Conservation (phyloP, 1,140 invertebrate species). For the Conopomorpha cramerella region DNA sequence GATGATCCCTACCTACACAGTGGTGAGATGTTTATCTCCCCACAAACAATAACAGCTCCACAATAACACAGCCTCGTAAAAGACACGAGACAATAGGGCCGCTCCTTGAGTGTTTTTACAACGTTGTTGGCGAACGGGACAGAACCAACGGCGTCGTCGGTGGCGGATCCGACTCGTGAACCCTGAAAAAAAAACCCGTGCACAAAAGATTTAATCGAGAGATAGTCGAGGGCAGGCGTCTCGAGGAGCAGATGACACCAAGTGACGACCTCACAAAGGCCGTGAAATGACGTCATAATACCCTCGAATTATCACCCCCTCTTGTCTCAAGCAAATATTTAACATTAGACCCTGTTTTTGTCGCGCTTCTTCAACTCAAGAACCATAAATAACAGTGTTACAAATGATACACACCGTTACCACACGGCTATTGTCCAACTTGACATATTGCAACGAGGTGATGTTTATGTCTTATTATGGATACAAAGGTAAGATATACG, state of each 20-base stretch:
- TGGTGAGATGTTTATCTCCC: slow-evolving; percentile 56
- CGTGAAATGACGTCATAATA: slow-evolving; percentile 60
- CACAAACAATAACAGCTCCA: slow-evolving; percentile 58
- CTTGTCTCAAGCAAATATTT: slow-evolving; percentile 61
- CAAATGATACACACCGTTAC: slow-evolving; percentile 51
- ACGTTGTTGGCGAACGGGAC: slow-evolving; percentile 43
- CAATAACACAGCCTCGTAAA: slow-evolving; percentile 54
- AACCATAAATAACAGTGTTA: slow-evolving; percentile 52
- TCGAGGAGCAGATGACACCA: slow-evolving; percentile 55
- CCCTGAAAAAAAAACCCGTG: slow-evolving; percentile 50
- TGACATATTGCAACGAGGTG: slow-evolving; percentile 50
- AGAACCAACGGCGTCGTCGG: slow-evolving; percentile 49
- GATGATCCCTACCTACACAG: slow-evolving; percentile 53
- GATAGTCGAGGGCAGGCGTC: slow-evolving; percentile 50
- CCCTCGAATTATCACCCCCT: slow-evolving; percentile 58
- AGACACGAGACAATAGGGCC: slow-evolving; percentile 49
- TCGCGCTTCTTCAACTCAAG: slow-evolving; percentile 46
- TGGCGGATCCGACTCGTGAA: slow-evolving; percentile 51
- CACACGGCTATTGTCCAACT: slow-evolving; percentile 37
- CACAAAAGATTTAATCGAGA: slow-evolving; percentile 59
- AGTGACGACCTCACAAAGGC: slow-evolving; percentile 55
- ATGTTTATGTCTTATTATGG: slow-evolving; percentile 58
- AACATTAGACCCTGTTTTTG: slow-evolving; percentile 53
- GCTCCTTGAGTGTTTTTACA: slow-evolving; percentile 49
- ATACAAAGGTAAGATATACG: slow-evolving; percentile 25